These are phyloP conservation scores for Lasioglossum villosulum DNA, from an alignment of 2,888 invertebrate genomes.

Conservation along the genomic window DNA sequence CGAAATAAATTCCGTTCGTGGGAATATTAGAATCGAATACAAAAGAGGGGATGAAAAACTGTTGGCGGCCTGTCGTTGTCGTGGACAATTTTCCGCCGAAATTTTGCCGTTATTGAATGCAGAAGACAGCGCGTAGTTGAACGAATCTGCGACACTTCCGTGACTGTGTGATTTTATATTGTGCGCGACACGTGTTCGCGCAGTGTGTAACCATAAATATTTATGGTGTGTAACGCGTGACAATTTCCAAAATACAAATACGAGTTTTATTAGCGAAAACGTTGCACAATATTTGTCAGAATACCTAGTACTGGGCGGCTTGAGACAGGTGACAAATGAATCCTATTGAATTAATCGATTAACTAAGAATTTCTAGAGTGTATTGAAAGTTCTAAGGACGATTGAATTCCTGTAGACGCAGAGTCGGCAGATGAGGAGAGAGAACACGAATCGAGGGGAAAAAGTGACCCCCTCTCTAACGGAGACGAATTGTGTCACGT, in stretches of 20 bases:
- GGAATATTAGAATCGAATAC: conserved; percentile 25
- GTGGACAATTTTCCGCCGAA: not conserved
- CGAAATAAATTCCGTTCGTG: conserved; percentile 5
- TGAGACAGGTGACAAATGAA: no score
- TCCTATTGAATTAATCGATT: no score
- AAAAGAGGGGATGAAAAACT: conserved; percentile 27
- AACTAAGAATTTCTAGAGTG: no score
- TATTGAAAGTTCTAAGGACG: no score
- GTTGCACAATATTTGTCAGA: no score
- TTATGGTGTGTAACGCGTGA: not conserved
- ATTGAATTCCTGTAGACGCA: no score
- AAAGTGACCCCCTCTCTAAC: no score
- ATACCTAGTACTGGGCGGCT: no score
- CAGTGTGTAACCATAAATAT: not conserved
- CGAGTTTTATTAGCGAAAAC: not conserved
- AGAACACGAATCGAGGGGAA: no score
- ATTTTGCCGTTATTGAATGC: not conserved
- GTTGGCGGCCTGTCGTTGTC: not conserved
- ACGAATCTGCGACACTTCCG: not conserved
- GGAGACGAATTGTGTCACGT: no score
- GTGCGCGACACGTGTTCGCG: not conserved
- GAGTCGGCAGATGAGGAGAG: no score
- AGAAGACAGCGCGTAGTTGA: not conserved
- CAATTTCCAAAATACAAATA: not conserved
- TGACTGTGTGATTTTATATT: not conserved